Evolutionary conservation across 2,888 invertebrate species (phyloP), one percentile per base, ranked within the genome.

Genomic region (Octodonta nipae): DNA sequence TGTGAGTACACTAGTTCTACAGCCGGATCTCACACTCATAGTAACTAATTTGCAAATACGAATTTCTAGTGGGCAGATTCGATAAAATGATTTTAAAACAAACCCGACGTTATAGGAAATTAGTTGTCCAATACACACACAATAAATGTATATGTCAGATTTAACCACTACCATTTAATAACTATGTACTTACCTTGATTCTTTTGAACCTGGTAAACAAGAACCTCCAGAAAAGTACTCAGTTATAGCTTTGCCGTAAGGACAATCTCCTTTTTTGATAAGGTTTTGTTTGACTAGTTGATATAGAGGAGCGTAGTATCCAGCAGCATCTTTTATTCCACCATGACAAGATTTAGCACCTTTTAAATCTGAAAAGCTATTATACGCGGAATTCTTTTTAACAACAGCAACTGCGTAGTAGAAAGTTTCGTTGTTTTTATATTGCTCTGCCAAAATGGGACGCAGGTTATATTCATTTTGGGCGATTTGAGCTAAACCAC

Each of bases 171-270:
- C 1, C 4, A 16, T 8, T 13, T 22, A 11, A 12, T 10, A 20
- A 20, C 8, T 28, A 3, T 28, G 7, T 17, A 26, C n/a, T 30
- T 33, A 46, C 41, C 65, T 64, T 1, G 64, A 49, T 39, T 69
- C 65, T 40, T 69, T 67, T 1, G 70, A 65, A 4, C 71, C 73
- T 3, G 76, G 75, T 22, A 73, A 53, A 44, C 75, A 78, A 15
- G 71, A 72, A 4, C 64, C 72, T 4, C 64, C 72, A 1, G 70
- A 66, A 62, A 87, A 86, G 63, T 77, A 80, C 34, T 77, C 70
- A 1, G 69, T 67, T 14, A 78, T 47, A 14, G 75, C 73, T 46
- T 68, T 65, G 8, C 71, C 53, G 34, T 63, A 60, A 11, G 66
- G 64, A 47, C 78, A 78, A 45, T 71, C 63, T 28, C 65, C 66